A percentile compares a stretch with the other conserved stretches of the same genome.
These are phyloP conservation scores for Stegastes partitus DNA, from an alignment of 2,113 vertebrate species.

Conservation along the genomic window DNA sequence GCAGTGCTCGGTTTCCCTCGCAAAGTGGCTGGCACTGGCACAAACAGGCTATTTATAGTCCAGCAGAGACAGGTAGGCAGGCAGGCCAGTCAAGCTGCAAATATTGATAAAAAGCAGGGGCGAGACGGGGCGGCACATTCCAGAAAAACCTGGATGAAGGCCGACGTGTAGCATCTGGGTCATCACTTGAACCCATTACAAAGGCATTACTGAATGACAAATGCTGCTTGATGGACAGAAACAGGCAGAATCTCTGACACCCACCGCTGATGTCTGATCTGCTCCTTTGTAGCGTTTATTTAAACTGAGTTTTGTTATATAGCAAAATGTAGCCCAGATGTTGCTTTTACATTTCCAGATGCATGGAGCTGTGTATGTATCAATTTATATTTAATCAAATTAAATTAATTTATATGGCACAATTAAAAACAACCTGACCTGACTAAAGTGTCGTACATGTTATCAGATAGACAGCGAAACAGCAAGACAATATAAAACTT, in stretches of 20 bases:
- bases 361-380: too few species aligned
- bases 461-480: too few species aligned
- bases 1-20: constrained; percentile 21
- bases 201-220: constrained; percentile 13
- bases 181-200: constrained; percentile 27
- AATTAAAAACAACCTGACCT: too few species aligned
- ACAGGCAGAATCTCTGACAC: not conserved
- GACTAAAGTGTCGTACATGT: too few species aligned
- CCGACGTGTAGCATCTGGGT: constrained; percentile 46
- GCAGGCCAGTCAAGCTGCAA: constrained; percentile 63
- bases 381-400: too few species aligned
- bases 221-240: constrained; percentile 2
- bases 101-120: constrained; percentile 71
- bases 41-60: constrained; percentile 77
- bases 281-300: not conserved
- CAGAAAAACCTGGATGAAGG: constrained; percentile 46
- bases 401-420: too few species aligned
- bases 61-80: constrained; percentile 47
- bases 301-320: too few species aligned
- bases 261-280: not conserved
- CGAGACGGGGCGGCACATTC: constrained; percentile 56
- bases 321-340: too few species aligned
- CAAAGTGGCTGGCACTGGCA: constrained; percentile 52
- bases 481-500: too few species aligned
- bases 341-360: too few species aligned